These are phyloP conservation scores for Mus minutoides DNA, from an alignment of 2,797 vertebrate genomes.

Conservation along the genomic window DNA sequence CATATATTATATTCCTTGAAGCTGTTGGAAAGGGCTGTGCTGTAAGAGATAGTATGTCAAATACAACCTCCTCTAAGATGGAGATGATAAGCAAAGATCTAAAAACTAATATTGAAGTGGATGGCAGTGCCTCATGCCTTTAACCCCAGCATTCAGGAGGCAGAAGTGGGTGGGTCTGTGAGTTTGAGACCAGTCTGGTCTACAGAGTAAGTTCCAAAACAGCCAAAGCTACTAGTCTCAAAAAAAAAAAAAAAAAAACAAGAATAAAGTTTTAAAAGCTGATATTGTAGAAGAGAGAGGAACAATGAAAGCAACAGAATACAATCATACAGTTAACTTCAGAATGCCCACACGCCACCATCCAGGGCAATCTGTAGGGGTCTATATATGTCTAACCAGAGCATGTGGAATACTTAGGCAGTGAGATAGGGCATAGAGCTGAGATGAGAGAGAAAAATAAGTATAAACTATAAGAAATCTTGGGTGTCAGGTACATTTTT, in stretches of 20 bases:
- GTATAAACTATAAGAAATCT: background rate
- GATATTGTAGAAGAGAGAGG: background rate
- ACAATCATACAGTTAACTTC: background rate
- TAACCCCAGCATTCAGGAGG: background rate
- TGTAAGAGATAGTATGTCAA: background rate
- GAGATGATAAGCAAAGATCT: background rate
- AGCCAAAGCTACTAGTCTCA: background rate
- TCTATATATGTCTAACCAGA: background rate
- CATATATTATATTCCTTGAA: background rate
- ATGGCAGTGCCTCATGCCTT: background rate
- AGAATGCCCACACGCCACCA: background rate
- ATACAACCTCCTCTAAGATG: background rate
- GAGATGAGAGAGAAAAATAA: background rate
- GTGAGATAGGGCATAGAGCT: background rate
- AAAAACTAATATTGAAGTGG: background rate
- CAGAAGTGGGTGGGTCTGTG: background rate
- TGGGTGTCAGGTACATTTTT: background rate
- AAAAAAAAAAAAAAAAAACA: background rate
- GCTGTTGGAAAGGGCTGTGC: background rate
- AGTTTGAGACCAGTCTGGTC: background rate
- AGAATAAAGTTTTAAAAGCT: background rate
- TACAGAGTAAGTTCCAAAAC: background rate
- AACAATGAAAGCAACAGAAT: background rate
- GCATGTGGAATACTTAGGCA: too few relatives aligned
- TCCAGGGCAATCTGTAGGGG: background rate